Evolutionary conservation across 2,888 invertebrate genomes (phyloP).

Genomic region (Cephus spinipes): DNA sequence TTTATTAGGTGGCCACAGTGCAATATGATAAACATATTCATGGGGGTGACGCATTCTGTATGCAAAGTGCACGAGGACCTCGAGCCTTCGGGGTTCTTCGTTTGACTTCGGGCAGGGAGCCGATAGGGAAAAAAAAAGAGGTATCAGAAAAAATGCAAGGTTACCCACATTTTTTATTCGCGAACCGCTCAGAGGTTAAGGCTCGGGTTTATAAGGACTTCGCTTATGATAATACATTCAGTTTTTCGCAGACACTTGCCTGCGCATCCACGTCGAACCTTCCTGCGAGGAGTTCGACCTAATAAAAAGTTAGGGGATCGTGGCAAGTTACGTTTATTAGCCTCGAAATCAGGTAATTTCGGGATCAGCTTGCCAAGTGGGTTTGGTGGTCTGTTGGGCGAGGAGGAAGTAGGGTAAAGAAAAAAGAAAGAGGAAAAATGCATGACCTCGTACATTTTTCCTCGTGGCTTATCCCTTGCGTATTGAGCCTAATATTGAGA

Average conservation of each 20-base stretch:
- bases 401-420: background rate
- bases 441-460: slow-evolving; percentile 6
- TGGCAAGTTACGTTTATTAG: slow-evolving; percentile 31
- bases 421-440: slow-evolving; percentile 9
- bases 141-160: slow-evolving; percentile 57
- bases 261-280: slow-evolving; percentile 18
- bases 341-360: slow-evolving; percentile 32
- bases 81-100: background rate
- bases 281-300: slow-evolving; percentile 12
- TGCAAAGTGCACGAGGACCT: slow-evolving; percentile 50
- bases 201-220: slow-evolving; percentile 31
- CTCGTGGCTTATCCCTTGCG: slow-evolving; percentile 1
- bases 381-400: background rate
- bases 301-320: slow-evolving; percentile 37
- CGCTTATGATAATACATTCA: slow-evolving; percentile 27
- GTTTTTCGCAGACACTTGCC: slow-evolving; percentile 20
- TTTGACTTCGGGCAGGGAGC: slow-evolving; percentile 25
- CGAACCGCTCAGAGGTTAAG: slow-evolving; percentile 16
- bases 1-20: slow-evolving; percentile 42
- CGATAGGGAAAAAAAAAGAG: slow-evolving; percentile 35
- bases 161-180: slow-evolving; percentile 54
- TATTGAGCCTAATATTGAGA: background rate
- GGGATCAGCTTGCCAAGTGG: slow-evolving; percentile 16
- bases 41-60: slow-evolving; percentile 48
- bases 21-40: slow-evolving; percentile 50